phyloP scores from a whole-genome alignment of 64 coral and sea anemone species.

The Stylophora pistillata region DNA sequence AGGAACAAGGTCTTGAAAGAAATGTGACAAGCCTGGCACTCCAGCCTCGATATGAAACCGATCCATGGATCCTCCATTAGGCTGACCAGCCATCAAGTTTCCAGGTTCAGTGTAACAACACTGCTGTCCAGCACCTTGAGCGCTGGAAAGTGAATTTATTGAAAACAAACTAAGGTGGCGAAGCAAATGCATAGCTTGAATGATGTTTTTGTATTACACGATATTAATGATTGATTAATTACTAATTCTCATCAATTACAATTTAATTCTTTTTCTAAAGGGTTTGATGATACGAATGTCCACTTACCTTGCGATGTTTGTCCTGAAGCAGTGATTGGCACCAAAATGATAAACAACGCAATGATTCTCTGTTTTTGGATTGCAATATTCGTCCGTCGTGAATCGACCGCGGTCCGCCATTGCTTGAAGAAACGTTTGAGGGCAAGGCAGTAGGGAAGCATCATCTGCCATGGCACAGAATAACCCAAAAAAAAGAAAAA shows the following conservation, averaged over 20 bases:
- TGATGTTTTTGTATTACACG: too few relatives aligned
- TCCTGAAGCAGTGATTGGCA: slow-evolving; percentile 38
- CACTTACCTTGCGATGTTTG: slow-evolving; percentile 38
- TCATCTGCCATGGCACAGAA: background rate
- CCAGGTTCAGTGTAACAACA: slow-evolving; percentile 74
- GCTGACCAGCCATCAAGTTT: slow-evolving; percentile 47
- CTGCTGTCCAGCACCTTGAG: slow-evolving; percentile 65
- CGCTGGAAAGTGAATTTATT: slow-evolving; percentile 2
- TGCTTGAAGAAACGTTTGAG: slow-evolving; percentile 39
- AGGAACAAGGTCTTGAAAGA: slow-evolving; percentile 74
- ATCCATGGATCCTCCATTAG: slow-evolving; percentile 59
- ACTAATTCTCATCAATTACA: too few relatives aligned
- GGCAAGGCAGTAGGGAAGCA: slow-evolving; percentile 33
- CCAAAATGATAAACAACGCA: slow-evolving; percentile 27
- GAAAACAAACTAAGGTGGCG: background rate
- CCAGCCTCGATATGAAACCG: slow-evolving; percentile 39
- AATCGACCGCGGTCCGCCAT: slow-evolving; percentile 54
- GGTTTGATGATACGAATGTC: background rate
- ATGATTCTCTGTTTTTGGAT: background rate
- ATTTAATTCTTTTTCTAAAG: background rate
- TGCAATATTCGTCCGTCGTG: slow-evolving; percentile 44
- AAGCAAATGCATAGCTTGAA: background rate
- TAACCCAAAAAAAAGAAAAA: too few relatives aligned
- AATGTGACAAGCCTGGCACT: slow-evolving; percentile 62
- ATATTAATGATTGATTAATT: too few relatives aligned